These are phyloP conservation scores for Myrmophylax atrothorax DNA, from an alignment of 2,113 vertebrate genomes.

Conservation along the genomic window DNA sequence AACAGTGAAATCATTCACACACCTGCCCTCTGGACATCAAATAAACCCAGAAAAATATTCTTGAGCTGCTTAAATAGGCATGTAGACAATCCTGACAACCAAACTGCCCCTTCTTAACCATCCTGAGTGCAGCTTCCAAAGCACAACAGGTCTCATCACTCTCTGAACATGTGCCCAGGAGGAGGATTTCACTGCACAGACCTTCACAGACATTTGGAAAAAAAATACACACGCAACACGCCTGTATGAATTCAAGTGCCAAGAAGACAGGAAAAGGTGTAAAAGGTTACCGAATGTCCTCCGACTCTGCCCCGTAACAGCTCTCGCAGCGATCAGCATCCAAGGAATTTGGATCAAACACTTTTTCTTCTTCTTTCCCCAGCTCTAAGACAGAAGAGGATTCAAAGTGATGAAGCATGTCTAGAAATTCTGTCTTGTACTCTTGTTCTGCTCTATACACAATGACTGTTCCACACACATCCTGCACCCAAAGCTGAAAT, in stretches of 20 bases:
- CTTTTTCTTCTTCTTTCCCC: constrained; percentile 83
- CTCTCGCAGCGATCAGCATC: constrained; percentile 94
- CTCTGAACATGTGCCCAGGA: neutral
- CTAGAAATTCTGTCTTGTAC: neutral
- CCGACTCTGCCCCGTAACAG: constrained; percentile 95
- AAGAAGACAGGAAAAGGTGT: neutral
- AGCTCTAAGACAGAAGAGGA: constrained; percentile 80
- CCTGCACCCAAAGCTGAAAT: neutral
- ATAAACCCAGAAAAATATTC: neutral
- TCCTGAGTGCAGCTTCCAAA: neutral
- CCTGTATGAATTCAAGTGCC: neutral
- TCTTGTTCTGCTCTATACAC: neutral
- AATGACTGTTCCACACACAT: neutral
- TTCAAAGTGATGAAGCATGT: neutral
- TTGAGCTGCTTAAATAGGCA: neutral
- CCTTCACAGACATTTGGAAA: neutral
- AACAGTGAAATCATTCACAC: neutral
- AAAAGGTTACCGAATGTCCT: constrained; percentile 87
- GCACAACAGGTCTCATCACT: constrained; percentile 47
- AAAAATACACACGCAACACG: neutral
- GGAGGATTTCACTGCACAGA: neutral
- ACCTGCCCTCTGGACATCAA: neutral
- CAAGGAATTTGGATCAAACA: constrained; percentile 88
- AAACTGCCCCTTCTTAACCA: neutral
- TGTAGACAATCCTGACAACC: neutral